Percentiles rank a stretch among this genome's conserved stretches.
These are phyloP conservation scores for Aptenodytes patagonicus DNA, from an alignment of 2,113 vertebrate species.

Conservation along the genomic window DNA sequence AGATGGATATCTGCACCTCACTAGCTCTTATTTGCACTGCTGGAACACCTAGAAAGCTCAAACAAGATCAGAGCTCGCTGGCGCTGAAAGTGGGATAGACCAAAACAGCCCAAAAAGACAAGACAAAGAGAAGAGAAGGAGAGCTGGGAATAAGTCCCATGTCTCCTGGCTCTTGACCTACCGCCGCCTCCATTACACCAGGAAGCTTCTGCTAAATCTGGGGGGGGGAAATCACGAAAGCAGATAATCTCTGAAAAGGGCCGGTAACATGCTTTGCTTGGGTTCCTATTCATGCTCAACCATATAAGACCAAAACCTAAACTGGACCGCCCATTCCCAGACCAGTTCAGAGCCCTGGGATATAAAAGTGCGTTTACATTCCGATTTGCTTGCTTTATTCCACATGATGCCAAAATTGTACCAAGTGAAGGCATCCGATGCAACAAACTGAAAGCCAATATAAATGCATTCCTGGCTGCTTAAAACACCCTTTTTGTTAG, in stretches of 20 bases:
- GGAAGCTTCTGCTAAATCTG: neutral
- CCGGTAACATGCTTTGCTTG: neutral
- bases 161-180: neutral
- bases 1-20: neutral
- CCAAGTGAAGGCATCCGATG: neutral
- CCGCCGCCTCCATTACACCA: neutral
- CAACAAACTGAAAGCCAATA: neutral
- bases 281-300: neutral
- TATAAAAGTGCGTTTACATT: conserved; percentile 10
- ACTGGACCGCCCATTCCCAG: neutral
- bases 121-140: neutral
- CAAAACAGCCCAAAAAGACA: neutral
- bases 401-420: neutral
- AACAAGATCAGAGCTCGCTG: neutral
- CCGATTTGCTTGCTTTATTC: neutral
- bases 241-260: neutral
- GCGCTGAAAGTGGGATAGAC: neutral
- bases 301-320: conserved; percentile 38
- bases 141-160: neutral
- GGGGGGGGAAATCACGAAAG: neutral
- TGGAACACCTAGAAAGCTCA: conserved; percentile 21
- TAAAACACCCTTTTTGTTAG: neutral
- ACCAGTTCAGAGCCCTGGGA: neutral
- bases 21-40: conserved; percentile 9
- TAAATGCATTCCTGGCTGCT: conserved; percentile 30